Base-by-base conservation (phyloP, 2,888 invertebrate species). In the Lordiphosa fenestrarum region DNA sequence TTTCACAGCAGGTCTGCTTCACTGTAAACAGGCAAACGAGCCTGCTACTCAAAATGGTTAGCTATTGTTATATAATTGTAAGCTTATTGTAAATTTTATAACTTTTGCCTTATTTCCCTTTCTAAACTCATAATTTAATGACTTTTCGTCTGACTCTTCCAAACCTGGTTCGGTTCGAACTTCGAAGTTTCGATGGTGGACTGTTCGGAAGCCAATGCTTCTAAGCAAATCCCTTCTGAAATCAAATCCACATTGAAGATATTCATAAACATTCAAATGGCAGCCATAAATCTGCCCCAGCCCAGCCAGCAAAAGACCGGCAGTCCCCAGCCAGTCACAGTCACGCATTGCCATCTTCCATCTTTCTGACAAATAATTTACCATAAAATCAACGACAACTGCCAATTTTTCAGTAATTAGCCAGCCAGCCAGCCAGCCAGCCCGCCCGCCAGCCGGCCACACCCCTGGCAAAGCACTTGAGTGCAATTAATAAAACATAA, bases 331-430 rank as follows among this genome's bases (percentile, higher is more conserved):
- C 21, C 47, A 39, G 39, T 30, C 37, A 44, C 48, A 56, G 54
- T 7, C 71, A 68, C 51, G 71, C 77, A 62, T 53, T 48, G 60
- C 62, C 58, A 58, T 68, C 67, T 58, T 55, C 59, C 62, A 63
- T 63, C 62, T 61, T 54, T 49, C 72, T 80, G 78, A 84, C 78
- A 85, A 84, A 85, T 84, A 74, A 84, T 71, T 74, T 71, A 74
- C 73, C 82, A 76, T 85, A 76, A 80, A 83, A 81, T 83, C 71
- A 77, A 82, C 73, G 85, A 82, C 85, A 86, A 86, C 82, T 85
- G 86, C 86, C 85, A 84, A 85, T 85, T 85, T 80, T 84, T 84
- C 83, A 85, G 77, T 84, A 84, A 85, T 84, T 84, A 85, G 84
- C 76, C 81, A 69, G 53, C 59, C 52, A 54, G 57, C 59, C 50